These are phyloP conservation scores for Myotis davidii DNA, from an alignment of 2,113 vertebrate genomes.

Conservation along the genomic window DNA sequence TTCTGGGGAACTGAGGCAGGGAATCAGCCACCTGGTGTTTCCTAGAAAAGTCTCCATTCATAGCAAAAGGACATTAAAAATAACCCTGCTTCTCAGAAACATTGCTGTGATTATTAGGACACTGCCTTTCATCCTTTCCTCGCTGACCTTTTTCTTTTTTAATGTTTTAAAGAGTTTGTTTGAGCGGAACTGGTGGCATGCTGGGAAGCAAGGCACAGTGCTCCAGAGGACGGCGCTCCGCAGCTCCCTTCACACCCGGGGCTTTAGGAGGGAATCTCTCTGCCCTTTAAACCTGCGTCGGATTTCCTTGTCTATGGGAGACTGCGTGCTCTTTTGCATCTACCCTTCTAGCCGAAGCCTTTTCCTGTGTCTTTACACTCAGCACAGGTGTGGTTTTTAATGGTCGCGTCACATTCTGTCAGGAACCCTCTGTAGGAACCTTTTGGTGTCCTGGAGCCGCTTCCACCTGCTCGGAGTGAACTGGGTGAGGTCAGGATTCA, in stretches of 20 bases:
- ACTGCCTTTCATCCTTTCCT: not conserved
- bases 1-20: not conserved
- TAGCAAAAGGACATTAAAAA: not conserved
- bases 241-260: not conserved
- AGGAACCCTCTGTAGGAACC: not conserved
- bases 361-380: not conserved
- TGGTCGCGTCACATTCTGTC: not conserved
- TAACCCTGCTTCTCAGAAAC: not conserved
- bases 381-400: not conserved
- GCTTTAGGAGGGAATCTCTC: not conserved
- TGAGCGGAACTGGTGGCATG: not conserved
- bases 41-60: not conserved
- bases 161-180: not conserved
- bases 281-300: not conserved
- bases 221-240: too few species aligned
- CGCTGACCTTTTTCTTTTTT: not conserved
- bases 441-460: not conserved
- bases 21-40: not conserved
- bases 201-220: not conserved
- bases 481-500: not conserved
- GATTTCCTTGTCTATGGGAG: not conserved
- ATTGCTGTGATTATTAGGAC: not conserved
- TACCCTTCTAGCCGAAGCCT: not conserved
- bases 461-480: not conserved
- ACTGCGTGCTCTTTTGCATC: not conserved